A percentile compares a stretch with the other conserved stretches of the same genome.
Evolutionary conservation across 2,888 invertebrate species (phyloP).

Genomic region (Nemapogon koenigi): DNA sequence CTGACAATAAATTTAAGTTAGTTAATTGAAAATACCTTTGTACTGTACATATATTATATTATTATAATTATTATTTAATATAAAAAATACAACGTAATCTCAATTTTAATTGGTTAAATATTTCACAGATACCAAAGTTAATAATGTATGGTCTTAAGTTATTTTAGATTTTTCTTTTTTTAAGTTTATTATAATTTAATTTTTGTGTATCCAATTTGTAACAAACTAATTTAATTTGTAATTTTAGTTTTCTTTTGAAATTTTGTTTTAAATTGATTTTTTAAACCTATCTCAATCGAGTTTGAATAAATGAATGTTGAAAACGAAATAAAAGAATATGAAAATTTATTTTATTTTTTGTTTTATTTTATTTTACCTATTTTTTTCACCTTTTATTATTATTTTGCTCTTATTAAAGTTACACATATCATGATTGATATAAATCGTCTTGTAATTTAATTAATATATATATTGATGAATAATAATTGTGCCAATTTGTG

Average conservation of each 20-base stretch:
- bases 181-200: conserved; percentile 21
- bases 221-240: not conserved
- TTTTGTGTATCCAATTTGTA: conserved; percentile 1
- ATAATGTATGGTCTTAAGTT: conserved; percentile 47
- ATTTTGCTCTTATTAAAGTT: conserved; percentile 14
- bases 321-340: conserved; percentile 51
- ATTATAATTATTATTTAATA: no score
- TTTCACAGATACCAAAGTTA: conserved; percentile 64
- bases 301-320: conserved; percentile 4
- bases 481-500: no score
- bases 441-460: no score
- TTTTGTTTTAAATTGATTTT: not conserved
- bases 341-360: conserved; percentile 33
- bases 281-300: not conserved
- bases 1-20: conserved; percentile 61
- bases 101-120: conserved; percentile 1
- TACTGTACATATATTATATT: conserved; percentile 45
- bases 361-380: conserved; percentile 42
- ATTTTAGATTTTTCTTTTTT: conserved; percentile 18
- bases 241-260: not conserved
- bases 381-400: conserved; percentile 25
- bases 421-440: no score
- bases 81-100: not conserved
- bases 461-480: no score
- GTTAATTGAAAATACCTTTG: conserved; percentile 25